These are phyloP conservation scores for Germaria angustata DNA, from an alignment of 2,888 invertebrate genomes.

Conservation along the genomic window DNA sequence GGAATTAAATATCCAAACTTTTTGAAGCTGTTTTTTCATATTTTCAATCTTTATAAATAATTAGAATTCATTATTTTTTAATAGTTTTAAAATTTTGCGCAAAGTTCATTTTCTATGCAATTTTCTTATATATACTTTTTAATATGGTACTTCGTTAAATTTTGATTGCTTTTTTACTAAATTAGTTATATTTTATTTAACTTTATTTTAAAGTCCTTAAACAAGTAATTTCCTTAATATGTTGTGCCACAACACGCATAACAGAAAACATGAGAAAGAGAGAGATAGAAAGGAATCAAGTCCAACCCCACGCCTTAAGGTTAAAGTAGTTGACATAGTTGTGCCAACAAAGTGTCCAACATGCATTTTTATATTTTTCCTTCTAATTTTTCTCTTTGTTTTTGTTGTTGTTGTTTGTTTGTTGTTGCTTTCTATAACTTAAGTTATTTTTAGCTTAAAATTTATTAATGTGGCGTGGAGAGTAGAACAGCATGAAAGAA, in stretches of 20 bases:
- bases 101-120: too few relatives aligned
- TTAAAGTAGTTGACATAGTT: constrained; percentile 62
- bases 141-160: too few relatives aligned
- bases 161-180: constrained; percentile 23
- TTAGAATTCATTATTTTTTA: too few relatives aligned
- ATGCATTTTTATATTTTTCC: constrained; percentile 45
- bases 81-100: too few relatives aligned
- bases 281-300: background rate
- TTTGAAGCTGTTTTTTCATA: too few relatives aligned
- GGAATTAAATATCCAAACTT: too few relatives aligned
- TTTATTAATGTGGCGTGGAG: constrained; percentile 18
- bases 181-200: background rate
- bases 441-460: constrained; percentile 21
- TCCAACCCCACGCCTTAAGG: constrained; percentile 44
- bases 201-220: background rate
- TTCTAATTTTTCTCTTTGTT: constrained; percentile 27
- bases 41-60: too few relatives aligned
- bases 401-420: too few relatives aligned
- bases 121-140: too few relatives aligned
- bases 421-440: background rate
- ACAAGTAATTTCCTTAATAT: constrained; percentile 24
- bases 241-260: constrained; percentile 25
- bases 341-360: constrained; percentile 50
- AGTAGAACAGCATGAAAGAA: background rate
- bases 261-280: background rate